Base-by-base conservation (phyloP, 2,797 vertebrate genomes). In the Rhinella marina region DNA sequence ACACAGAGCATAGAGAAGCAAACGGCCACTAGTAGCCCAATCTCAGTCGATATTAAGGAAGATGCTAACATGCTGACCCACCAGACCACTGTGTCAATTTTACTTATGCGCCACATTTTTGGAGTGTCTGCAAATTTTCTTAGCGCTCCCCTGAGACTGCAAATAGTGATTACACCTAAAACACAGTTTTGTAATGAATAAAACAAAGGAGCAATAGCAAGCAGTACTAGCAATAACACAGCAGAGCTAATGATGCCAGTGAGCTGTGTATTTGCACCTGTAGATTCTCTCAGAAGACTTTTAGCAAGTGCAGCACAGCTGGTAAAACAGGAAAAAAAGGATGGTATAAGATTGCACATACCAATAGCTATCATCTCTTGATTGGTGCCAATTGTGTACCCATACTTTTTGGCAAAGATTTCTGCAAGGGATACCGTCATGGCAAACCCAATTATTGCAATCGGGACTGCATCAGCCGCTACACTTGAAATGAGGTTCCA, bases 351-450 rank as follows among this genome's bases (percentile, higher is more conserved):
- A 87, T 92, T 94, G 87, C 93, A 93, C 88, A 91, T 57, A 76
- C 93, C 93, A 14, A 94, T 91, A 62, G 93, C 92, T 2, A 93
- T 91, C 93, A 94, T 92, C 89, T 94, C 93, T 86, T 94, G 93
- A 86, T 93, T 94, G 91, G 92, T 92, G 10, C 77, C 70, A 76
- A 93, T 88, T 6, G 91, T 0, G 0, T 93, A 94, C 29, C 93
- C 91, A 3, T 94, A 90, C 81, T 94, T 94, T 68, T 93, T 94
- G 86, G 80, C 92, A 52, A 94, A 94, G 88, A 93, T 93, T 88
- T 93, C 93, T 0, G 91, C 92, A 83, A 94, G 86, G 7, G 93
- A 94, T 50, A 94, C 86, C 0, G 93, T 94, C 90, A 91, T 92
- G 64, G 92, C 92, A 76, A 94, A 94, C 41, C 93, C 91, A 3